Conservation (phyloP, 2,888 invertebrate species). For the Cephus runcator region DNA sequence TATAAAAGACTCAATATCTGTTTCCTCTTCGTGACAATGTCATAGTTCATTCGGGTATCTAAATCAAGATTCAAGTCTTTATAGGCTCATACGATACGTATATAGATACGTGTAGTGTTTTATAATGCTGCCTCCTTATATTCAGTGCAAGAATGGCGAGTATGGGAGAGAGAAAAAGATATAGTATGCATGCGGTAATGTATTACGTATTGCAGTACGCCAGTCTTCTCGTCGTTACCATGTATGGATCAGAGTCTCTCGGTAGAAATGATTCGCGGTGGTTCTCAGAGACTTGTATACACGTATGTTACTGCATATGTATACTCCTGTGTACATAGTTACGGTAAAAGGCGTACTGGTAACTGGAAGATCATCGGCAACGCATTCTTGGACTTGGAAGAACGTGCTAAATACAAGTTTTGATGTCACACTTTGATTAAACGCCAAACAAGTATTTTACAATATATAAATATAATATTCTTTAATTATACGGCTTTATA, state of each 20-base stretch:
- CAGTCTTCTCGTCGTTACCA: slow-evolving; percentile 49
- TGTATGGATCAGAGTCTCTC: slow-evolving; percentile 52
- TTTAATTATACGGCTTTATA: not conserved
- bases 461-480: not conserved
- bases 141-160: not conserved
- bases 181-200: slow-evolving; percentile 10
- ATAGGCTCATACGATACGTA: not conserved
- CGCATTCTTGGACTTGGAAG: not conserved
- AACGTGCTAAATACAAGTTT: not conserved
- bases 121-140: not conserved
- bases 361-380: not conserved
- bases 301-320: not conserved
- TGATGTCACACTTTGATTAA: not conserved
- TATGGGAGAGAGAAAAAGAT: not conserved
- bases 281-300: slow-evolving; percentile 1
- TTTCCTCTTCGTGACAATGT: not conserved
- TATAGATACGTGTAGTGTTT: not conserved
- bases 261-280: slow-evolving; percentile 29
- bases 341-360: slow-evolving; percentile 5
- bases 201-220: slow-evolving; percentile 44
- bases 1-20: not conserved
- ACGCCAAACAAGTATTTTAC: not conserved
- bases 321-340: not conserved
- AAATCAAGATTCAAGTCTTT: not conserved
- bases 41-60: not conserved